Percentiles rank a stretch among this genome's conserved stretches.
Evolutionary conservation across 1,140 invertebrate species (phyloP).

Genomic region (Habropoda laboriosa): DNA sequence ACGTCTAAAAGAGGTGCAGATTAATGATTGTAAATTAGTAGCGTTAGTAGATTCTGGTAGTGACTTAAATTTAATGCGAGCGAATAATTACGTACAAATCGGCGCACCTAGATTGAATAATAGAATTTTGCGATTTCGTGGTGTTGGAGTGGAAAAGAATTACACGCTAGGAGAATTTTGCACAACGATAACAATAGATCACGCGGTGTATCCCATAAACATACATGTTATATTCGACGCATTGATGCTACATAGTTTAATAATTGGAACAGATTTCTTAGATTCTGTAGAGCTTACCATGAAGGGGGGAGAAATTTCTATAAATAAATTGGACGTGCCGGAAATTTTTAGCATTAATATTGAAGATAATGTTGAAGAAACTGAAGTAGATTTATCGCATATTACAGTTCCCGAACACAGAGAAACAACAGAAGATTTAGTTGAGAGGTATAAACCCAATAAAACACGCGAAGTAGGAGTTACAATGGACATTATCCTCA

Average conservation of each 20-base stretch:
- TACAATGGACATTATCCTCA: too few species aligned
- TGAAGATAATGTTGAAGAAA: fast-evolving
- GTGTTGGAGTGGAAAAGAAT: too few species aligned
- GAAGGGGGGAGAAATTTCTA: not conserved
- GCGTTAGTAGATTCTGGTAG: not conserved
- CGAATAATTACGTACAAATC: not conserved
- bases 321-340: not conserved
- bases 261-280: slow-evolving; percentile 8
- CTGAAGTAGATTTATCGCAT: not conserved
- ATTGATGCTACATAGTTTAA: not conserved
- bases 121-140: not conserved
- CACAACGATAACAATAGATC: too few species aligned
- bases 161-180: slow-evolving; percentile 3
- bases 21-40: not conserved
- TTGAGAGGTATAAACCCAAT: too few species aligned
- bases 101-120: not conserved
- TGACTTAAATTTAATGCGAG: not conserved
- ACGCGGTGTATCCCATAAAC: too few species aligned
- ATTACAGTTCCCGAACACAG: too few species aligned
- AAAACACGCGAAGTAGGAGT: too few species aligned
- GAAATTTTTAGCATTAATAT: not conserved
- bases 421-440: too few species aligned
- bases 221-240: not conserved
- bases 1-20: too few species aligned
- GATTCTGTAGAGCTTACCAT: not conserved